A percentile compares a stretch with the other conserved stretches of the same genome.
phyloP scores from a whole-genome alignment of 2,888 invertebrate genomes.

The Sycophila texana region DNA sequence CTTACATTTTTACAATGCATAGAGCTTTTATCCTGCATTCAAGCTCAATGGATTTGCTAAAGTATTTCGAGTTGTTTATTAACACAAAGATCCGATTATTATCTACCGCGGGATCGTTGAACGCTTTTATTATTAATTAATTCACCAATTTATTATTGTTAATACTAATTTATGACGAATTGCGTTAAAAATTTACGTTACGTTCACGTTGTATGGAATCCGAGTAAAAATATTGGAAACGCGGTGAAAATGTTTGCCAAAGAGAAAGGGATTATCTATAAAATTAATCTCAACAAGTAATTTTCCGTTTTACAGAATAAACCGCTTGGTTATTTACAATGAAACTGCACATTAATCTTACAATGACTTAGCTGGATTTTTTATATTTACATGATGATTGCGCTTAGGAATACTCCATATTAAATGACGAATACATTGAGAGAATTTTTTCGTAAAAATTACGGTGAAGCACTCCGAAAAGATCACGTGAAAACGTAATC shows the following conservation, averaged over 20 bases:
- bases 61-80: not conserved
- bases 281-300: constrained; percentile 33
- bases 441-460: too few species aligned
- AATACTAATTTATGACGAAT: too few species aligned
- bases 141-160: not conserved
- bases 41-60: not conserved
- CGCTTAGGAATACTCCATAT: too few species aligned
- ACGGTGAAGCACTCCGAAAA: too few species aligned
- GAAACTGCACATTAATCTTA: not conserved
- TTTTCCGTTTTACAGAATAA: constrained; percentile 1
- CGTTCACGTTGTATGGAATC: too few species aligned
- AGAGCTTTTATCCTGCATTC: constrained; percentile 21
- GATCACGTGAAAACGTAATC: too few species aligned
- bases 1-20: not conserved
- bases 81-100: not conserved
- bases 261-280: not conserved
- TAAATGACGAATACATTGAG: too few species aligned
- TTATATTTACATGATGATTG: constrained; percentile 28
- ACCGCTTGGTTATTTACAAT: constrained; percentile 39
- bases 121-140: not conserved
- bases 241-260: too few species aligned
- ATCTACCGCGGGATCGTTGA: not conserved
- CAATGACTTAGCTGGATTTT: constrained; percentile 23
- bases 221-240: too few species aligned
- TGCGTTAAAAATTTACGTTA: too few species aligned